Percentiles rank a stretch among this genome's conserved stretches.
These are phyloP conservation scores for Cinclus mexicanus DNA, from an alignment of 2,113 vertebrate species.

Conservation along the genomic window DNA sequence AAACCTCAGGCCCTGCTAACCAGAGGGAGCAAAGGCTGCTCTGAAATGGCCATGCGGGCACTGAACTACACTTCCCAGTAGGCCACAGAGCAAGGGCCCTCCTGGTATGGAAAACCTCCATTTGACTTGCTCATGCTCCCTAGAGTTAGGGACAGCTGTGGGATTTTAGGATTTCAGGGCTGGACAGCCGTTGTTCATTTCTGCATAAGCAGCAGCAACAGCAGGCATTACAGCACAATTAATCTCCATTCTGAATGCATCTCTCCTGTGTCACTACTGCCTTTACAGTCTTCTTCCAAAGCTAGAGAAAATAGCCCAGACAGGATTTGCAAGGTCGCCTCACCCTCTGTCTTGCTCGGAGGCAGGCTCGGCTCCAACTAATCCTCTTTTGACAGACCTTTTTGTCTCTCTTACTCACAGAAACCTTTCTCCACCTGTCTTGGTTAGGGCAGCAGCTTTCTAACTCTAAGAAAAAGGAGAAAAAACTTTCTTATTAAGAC, in stretches of 20 bases:
- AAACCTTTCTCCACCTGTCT: neutral
- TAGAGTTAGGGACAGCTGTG: neutral
- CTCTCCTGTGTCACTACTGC: neutral
- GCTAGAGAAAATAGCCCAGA: neutral
- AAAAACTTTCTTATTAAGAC: neutral
- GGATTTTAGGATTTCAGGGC: neutral
- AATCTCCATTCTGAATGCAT: neutral
- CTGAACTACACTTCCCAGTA: constrained; percentile 51
- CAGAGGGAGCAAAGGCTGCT: neutral
- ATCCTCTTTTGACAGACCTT: constrained; percentile 16
- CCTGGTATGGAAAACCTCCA: neutral
- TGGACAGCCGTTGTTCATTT: neutral
- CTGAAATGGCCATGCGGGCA: neutral
- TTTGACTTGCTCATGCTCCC: neutral
- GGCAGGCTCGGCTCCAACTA: constrained; percentile 12
- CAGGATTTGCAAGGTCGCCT: constrained; percentile 34
- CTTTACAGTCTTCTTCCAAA: neutral
- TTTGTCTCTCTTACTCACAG: neutral
- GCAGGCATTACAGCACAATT: neutral
- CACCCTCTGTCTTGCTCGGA: neutral
- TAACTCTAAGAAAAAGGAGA: neutral
- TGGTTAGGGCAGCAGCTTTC: neutral
- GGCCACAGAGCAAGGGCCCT: neutral
- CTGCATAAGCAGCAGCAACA: neutral
- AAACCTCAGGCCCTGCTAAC: neutral